A percentile compares a stretch with the other conserved stretches of the same genome.
These are phyloP conservation scores for Neolamprologus falcicula DNA, from an alignment of 2,113 vertebrate genomes.

Conservation along the genomic window DNA sequence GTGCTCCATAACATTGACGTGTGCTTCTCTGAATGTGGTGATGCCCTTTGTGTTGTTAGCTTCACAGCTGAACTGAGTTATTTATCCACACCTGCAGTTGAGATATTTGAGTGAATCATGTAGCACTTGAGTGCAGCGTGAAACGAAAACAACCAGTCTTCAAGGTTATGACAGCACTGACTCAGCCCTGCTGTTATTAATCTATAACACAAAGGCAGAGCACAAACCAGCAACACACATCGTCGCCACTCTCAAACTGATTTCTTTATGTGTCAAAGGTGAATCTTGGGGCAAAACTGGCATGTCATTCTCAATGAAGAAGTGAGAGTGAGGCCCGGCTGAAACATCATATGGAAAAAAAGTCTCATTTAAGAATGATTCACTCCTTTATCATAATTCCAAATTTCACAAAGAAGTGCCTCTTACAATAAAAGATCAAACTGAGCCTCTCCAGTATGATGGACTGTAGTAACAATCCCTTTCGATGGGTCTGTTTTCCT, in stretches of 20 bases:
- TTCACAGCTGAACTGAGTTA: too few species aligned
- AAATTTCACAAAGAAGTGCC: not conserved
- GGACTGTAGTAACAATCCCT: conserved; percentile 3
- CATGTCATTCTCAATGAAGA: not conserved
- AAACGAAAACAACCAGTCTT: not conserved
- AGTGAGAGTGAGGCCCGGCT: not conserved
- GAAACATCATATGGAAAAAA: not conserved
- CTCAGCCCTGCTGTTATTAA: rapidly evolving
- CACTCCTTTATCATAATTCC: not conserved
- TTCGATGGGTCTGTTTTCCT: conserved; percentile 1
- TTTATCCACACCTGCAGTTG: not conserved
- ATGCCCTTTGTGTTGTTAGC: too few species aligned
- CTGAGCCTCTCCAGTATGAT: conserved; percentile 2
- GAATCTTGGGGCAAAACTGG: not conserved
- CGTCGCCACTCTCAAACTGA: rapidly evolving
- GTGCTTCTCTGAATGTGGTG: too few species aligned
- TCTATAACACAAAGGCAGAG: not conserved
- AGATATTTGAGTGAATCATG: not conserved
- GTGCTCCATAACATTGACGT: too few species aligned
- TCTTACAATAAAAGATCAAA: not conserved
- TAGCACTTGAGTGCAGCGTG: not conserved
- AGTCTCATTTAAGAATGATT: not conserved
- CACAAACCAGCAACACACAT: not conserved
- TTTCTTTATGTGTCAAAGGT: not conserved
- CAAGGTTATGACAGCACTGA: not conserved